Evolutionary conservation across 2,113 vertebrate species (phyloP).

Genomic region (Pleuronectes platessa): DNA sequence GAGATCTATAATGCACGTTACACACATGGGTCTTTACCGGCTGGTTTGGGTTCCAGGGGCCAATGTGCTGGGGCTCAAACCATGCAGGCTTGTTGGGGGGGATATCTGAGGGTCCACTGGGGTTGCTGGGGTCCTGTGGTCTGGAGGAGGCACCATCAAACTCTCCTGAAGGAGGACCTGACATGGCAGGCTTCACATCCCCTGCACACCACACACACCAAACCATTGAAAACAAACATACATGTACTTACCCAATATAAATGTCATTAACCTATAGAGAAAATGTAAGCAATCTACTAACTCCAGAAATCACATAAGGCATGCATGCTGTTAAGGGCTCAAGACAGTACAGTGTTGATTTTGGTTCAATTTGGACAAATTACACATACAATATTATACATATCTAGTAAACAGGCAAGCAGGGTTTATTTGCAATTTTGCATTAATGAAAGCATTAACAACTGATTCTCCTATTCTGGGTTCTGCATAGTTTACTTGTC

Average conservation of each 20-base stretch:
- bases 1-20: background rate
- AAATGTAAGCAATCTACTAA: too few species aligned
- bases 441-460: too few species aligned
- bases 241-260: background rate
- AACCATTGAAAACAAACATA: background rate
- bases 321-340: too few species aligned
- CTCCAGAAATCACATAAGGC: too few species aligned
- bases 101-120: slow-evolving; percentile 87
- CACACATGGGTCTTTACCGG: slow-evolving; percentile 59
- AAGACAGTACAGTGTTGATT: too few species aligned
- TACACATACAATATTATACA: too few species aligned
- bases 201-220: slow-evolving; percentile 69
- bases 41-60: slow-evolving; percentile 89
- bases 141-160: slow-evolving; percentile 85
- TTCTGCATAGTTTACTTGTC: too few species aligned
- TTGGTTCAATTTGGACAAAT: too few species aligned
- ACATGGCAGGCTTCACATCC: slow-evolving; percentile 90
- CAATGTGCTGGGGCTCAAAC: slow-evolving; percentile 94
- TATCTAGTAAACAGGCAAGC: too few species aligned
- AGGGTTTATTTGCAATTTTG: too few species aligned
- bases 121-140: slow-evolving; percentile 82
- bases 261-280: background rate
- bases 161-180: slow-evolving; percentile 85
- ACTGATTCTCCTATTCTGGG: too few species aligned
- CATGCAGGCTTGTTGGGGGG: slow-evolving; percentile 90